Percentiles rank a stretch among this genome's conserved stretches.
Conservation (phyloP, 2,888 invertebrate genomes). For the Meganola albula region DNA sequence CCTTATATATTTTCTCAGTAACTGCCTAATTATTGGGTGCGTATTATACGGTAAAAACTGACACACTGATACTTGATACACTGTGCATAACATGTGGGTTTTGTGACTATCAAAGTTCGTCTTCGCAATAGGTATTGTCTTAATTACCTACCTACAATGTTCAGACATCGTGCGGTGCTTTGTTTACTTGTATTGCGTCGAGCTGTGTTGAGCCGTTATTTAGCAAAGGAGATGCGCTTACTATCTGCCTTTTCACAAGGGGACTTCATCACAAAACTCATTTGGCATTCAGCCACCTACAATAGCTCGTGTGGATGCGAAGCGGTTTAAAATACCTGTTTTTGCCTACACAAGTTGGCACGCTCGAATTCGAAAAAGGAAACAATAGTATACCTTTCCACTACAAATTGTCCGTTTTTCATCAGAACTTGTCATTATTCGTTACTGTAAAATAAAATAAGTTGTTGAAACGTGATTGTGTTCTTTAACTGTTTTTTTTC, state of each 20-base stretch:
- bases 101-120: too few relatives aligned
- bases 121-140: too few relatives aligned
- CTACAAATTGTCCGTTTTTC: conserved; percentile 19
- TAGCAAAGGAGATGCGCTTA: conserved; percentile 48
- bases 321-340: conserved; percentile 68
- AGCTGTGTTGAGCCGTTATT: conserved; percentile 41
- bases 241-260: conserved; percentile 58
- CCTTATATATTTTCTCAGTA: too few relatives aligned
- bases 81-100: too few relatives aligned
- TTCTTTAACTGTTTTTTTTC: conserved; percentile 27
- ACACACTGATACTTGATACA: too few relatives aligned
- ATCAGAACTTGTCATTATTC: conserved; percentile 23
- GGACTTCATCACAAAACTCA: conserved; percentile 72
- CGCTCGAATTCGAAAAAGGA: conserved; percentile 45
- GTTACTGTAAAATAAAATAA: conserved; percentile 27
- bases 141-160: too few relatives aligned
- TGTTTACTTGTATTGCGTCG: conserved; percentile 31
- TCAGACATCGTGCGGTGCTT: too few relatives aligned
- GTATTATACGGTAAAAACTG: too few relatives aligned
- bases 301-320: conserved; percentile 61
- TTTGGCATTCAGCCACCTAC: conserved; percentile 75
- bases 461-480: conserved; percentile 31
- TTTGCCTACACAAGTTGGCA: conserved; percentile 52
- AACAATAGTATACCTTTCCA: conserved; percentile 23
- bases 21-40: too few relatives aligned